Conservation (phyloP, 2,797 vertebrate species). For the Lepidocolaptes lacrymiger region DNA sequence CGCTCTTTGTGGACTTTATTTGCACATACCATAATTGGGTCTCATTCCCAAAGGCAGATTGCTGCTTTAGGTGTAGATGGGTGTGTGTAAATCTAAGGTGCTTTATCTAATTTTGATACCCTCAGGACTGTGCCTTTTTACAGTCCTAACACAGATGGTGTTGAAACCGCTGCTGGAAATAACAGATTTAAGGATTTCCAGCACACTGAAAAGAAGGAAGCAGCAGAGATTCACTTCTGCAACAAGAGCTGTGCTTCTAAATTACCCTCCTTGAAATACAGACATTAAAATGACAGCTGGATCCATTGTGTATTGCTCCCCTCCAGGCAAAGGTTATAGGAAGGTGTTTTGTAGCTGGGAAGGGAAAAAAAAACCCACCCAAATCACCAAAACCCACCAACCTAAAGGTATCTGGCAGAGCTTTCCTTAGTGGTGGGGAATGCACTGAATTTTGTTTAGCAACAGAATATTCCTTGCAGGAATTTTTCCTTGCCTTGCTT, state of each 20-base stretch:
- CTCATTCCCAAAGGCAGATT: background rate
- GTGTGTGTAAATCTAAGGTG: background rate
- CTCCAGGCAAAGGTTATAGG: background rate
- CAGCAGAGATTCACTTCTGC: background rate
- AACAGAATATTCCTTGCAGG: background rate
- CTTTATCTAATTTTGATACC: background rate
- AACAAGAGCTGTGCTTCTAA: background rate
- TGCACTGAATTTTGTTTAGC: background rate
- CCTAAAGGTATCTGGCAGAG: background rate
- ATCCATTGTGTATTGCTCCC: background rate
- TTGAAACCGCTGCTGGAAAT: background rate
- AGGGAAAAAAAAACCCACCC: background rate
- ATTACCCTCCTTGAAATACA: background rate
- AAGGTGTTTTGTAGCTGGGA: background rate
- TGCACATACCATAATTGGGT: background rate
- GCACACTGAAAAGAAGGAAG: background rate
- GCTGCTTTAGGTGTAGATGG: background rate
- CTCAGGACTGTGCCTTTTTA: background rate
- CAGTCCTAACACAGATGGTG: background rate
- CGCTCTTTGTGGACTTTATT: background rate
- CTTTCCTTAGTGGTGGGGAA: background rate
- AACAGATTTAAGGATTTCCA: background rate
- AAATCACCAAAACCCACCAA: background rate
- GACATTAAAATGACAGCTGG: background rate
- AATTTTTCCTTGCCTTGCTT: background rate